Evolutionary conservation across 2,113 vertebrate species (phyloP).

Genomic region (Corythaeola cristata): DNA sequence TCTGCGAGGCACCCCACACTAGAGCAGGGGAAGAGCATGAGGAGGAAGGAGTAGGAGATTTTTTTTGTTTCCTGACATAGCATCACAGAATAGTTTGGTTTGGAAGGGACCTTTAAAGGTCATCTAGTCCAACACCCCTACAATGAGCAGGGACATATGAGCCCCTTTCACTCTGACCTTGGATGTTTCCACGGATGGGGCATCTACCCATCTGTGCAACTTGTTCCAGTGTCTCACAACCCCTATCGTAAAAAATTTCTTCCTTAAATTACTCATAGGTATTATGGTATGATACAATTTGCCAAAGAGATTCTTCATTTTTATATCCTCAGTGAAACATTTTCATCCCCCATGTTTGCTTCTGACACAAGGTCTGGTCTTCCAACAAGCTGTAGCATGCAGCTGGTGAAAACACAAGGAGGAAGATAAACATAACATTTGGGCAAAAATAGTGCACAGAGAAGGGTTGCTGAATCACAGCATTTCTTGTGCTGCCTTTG

Average conservation of each 20-base stretch:
- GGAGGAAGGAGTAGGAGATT: not conserved
- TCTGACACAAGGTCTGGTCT: not conserved
- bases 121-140: too few relatives aligned
- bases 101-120: too few relatives aligned
- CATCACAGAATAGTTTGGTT: too few relatives aligned
- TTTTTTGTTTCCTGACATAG: not conserved
- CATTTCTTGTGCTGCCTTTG: not conserved
- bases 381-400: not conserved
- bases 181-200: too few relatives aligned
- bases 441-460: not conserved
- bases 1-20: accelerated
- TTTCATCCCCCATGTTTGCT: not conserved
- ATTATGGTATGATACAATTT: not conserved
- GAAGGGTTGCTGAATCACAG: not conserved
- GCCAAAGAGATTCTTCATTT: not conserved
- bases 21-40: not conserved
- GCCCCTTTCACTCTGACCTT: too few relatives aligned
- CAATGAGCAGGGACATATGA: too few relatives aligned
- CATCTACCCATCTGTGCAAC: too few relatives aligned
- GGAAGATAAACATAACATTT: not conserved
- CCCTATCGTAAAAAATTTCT: too few relatives aligned
- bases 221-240: too few relatives aligned
- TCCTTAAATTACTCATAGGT: too few relatives aligned
- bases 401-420: not conserved
- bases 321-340: not conserved